Evolutionary conservation across 53 echinoderm and acorn worm species (phyloP), one percentile per base, ranked within the genome.

Genomic region (Actinopyga echinites): DNA sequence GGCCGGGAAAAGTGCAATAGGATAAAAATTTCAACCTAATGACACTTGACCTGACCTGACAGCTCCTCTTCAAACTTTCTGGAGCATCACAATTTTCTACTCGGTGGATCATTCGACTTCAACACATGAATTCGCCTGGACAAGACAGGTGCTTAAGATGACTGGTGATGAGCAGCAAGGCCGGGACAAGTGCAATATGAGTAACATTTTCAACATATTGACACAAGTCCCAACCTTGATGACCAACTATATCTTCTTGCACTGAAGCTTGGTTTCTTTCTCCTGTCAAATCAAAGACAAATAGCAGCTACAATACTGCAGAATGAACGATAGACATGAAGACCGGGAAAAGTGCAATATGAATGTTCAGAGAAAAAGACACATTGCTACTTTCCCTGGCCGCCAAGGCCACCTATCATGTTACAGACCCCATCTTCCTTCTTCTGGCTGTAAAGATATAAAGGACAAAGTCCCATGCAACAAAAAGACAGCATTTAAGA

Each of bases 341-440:
- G 81, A 62, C 81, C 81, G 81, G 81, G 81, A 80, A 80, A 80
- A 80, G 81, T 80, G 81, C 81, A 80, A 80, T 80, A 80, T 62
- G 81, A 56, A 62, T 30, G 24, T 11, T 79, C 15, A 2, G 6
- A 62, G 43, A 11, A 8, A 7, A 42, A 21, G 1, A 38, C 81
- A 80, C 42, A 80, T 38, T 61, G 81, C 81, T n/a, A 61, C 81
- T 80, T 29, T 22, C 38, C 81, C 59, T 35, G 59, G 44, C 62
- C 81, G 58, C 63, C 81, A 22, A 1, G 81, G 49, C 49, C 49
- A 49, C 15, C 49, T 49, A 49, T 17, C 49, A 15, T 49, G 49
- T 15, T 15, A 13, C 0, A 13, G 0, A 8, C 13, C 49, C 49
- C 17, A 17, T 40, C 10, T 7, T 49, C 17, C 17, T 49, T 49